Percentiles rank a stretch among this genome's conserved stretches.
phyloP scores from a whole-genome alignment of 2,797 vertebrate genomes.

The Menidia menidia region DNA sequence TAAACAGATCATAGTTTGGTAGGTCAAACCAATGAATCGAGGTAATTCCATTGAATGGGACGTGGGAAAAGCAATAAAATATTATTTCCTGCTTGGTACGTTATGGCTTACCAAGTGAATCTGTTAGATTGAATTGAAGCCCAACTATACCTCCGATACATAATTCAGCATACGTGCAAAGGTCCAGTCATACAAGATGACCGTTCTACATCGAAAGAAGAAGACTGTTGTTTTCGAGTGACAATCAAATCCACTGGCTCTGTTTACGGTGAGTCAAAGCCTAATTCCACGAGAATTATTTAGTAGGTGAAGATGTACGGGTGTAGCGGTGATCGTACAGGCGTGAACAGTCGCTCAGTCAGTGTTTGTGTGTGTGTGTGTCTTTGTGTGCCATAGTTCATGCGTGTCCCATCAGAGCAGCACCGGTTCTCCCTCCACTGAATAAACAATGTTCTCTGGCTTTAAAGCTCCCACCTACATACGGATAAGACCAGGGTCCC shows the following conservation, averaged over 20 bases:
- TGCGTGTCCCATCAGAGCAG: background rate
- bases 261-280: background rate
- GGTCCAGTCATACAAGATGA: background rate
- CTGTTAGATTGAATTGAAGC: too few species aligned
- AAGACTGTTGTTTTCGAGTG: background rate
- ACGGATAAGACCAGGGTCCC: background rate
- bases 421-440: background rate
- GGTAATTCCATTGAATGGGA: background rate
- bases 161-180: constrained; percentile 3
- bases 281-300: background rate
- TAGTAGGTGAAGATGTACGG: background rate
- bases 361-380: too few species aligned
- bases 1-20: constrained; percentile 4
- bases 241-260: constrained; percentile 10
- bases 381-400: background rate
- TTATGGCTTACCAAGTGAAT: background rate
- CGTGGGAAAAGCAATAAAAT: background rate
- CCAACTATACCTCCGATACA: background rate
- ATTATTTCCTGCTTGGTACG: too few species aligned
- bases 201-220: background rate
- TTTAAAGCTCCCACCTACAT: background rate
- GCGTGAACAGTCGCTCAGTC: background rate
- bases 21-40: background rate
- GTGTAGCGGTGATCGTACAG: background rate
- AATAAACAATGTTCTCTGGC: background rate